Evolutionary conservation across 2,113 vertebrate species (phyloP).

Genomic region (Clinocottus analis): DNA sequence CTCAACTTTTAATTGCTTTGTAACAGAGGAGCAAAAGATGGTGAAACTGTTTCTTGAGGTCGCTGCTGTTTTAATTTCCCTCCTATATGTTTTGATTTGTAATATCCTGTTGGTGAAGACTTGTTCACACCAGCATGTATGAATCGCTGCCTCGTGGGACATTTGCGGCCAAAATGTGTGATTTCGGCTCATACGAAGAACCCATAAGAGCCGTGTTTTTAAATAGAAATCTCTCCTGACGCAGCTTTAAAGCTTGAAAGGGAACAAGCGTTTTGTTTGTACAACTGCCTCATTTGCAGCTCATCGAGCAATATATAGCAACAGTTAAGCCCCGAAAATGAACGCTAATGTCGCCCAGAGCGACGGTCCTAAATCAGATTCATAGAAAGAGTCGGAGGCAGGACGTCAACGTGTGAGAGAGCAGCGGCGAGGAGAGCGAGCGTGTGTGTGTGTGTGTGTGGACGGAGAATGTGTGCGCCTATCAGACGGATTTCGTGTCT

Average conservation of each 20-base stretch:
- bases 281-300: slow-evolving; percentile 57
- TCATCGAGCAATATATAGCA: slow-evolving; percentile 53
- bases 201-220: slow-evolving; percentile 14
- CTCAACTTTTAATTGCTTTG: slow-evolving; percentile 8
- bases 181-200: slow-evolving; percentile 20
- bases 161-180: not conserved
- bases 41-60: not conserved
- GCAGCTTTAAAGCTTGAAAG: slow-evolving; percentile 30
- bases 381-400: slow-evolving; percentile 59
- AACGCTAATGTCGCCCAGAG: slow-evolving; percentile 52
- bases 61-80: slow-evolving; percentile 16
- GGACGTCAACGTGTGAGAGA: slow-evolving; percentile 41
- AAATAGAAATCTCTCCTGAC: slow-evolving; percentile 28
- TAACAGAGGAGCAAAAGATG: not conserved
- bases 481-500: slow-evolving; percentile 75
- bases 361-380: slow-evolving; percentile 66
- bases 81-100: slow-evolving; percentile 31
- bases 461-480: slow-evolving; percentile 38
- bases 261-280: slow-evolving; percentile 52
- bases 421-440: slow-evolving; percentile 39
- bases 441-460: slow-evolving; percentile 28
- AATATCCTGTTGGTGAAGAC: slow-evolving; percentile 28
- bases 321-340: slow-evolving; percentile 60
- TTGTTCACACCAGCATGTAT: slow-evolving; percentile 28
- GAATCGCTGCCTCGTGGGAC: slow-evolving; percentile 2